A percentile compares a stretch with the other conserved stretches of the same genome.
These are phyloP conservation scores for Glossophaga mutica DNA, from an alignment of 2,797 vertebrate genomes.

Conservation along the genomic window DNA sequence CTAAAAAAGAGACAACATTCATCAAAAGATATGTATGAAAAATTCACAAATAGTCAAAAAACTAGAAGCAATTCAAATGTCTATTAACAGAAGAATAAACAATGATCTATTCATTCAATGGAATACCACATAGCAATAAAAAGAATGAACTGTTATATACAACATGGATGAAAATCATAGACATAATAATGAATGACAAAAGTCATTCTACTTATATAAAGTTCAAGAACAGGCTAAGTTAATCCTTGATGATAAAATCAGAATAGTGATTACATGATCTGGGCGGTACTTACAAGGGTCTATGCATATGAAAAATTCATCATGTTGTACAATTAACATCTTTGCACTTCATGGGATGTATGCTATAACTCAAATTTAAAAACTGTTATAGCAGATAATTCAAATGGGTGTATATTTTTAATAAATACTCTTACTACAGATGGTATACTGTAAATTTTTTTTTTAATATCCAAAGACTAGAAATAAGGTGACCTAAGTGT, in stretches of 20 bases:
- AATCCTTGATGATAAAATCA: constrained; percentile 5
- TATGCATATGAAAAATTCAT: not conserved
- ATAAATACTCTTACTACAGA: constrained; percentile 7
- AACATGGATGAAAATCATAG: not conserved
- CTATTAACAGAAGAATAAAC: constrained; percentile 28
- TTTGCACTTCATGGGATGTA: not conserved
- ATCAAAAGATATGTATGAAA: constrained; percentile 20
- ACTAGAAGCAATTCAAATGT: constrained; percentile 6
- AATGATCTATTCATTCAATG: not conserved
- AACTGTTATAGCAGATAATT: not conserved
- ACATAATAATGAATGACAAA: not conserved
- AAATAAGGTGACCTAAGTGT: not conserved
- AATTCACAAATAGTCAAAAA: not conserved
- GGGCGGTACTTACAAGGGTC: not conserved
- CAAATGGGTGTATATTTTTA: not conserved
- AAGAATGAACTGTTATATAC: not conserved
- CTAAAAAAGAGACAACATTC: not conserved
- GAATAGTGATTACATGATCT: not conserved
- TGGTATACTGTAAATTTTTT: not conserved
- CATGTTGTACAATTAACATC: not conserved
- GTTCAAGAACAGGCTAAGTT: constrained; percentile 20
- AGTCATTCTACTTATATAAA: constrained; percentile 20
- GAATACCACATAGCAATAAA: constrained; percentile 4
- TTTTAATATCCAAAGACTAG: not conserved
- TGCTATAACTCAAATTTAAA: constrained; percentile 4